These are phyloP conservation scores for Lithobates sylvaticus DNA, from an alignment of 2,797 vertebrate species.

Conservation along the genomic window DNA sequence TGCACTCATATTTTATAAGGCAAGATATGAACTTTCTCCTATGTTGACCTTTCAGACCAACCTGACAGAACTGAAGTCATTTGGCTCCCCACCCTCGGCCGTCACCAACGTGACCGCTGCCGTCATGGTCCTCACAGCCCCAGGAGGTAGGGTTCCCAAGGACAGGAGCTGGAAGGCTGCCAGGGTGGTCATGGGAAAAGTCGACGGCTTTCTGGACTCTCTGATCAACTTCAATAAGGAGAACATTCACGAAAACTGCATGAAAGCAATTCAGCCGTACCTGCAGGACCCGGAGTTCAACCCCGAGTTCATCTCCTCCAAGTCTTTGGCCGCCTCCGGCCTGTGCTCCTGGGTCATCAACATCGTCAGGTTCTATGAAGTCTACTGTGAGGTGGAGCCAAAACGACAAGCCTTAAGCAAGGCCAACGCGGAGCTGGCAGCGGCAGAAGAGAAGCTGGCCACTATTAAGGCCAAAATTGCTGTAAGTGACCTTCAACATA, in stretches of 20 bases:
- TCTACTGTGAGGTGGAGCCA: constrained; percentile 93
- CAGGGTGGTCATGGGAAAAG: constrained; percentile 88
- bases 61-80: constrained; percentile 93
- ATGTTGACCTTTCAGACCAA: constrained; percentile 82
- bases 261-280: constrained; percentile 91
- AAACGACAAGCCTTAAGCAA: constrained; percentile 89
- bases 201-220: constrained; percentile 90
- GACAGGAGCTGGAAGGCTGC: constrained; percentile 96
- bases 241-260: constrained; percentile 91
- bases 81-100: constrained; percentile 86
- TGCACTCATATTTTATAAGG: not conserved
- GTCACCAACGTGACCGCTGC: constrained; percentile 93
- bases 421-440: constrained; percentile 86
- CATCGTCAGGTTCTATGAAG: constrained; percentile 87
- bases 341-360: constrained; percentile 98
- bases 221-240: constrained; percentile 91
- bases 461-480: constrained; percentile 88
- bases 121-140: constrained; percentile 90
- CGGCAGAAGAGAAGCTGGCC: constrained; percentile 91
- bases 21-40: not conserved
- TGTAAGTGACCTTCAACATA: constrained; percentile 76
- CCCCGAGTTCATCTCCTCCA: constrained; percentile 87
- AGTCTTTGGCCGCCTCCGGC: constrained; percentile 88
- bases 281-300: constrained; percentile 88
- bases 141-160: constrained; percentile 86